A percentile compares a stretch with the other conserved stretches of the same genome.
Evolutionary conservation across 2,113 vertebrate species (phyloP).

Genomic region (Corythornis cristatus): DNA sequence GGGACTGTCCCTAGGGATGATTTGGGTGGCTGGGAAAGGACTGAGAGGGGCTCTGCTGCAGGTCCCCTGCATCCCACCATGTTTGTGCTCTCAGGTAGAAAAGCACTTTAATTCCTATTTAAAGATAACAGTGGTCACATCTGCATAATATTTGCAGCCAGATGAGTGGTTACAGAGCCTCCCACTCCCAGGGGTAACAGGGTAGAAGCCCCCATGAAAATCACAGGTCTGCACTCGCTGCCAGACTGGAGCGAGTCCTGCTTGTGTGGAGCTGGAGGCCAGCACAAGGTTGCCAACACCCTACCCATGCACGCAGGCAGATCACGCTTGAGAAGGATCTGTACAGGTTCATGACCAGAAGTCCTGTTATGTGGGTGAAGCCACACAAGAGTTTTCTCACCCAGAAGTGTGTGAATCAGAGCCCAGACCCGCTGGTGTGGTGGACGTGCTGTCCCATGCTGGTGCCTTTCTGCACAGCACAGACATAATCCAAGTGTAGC

Average conservation of each 20-base stretch:
- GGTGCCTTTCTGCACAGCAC: neutral
- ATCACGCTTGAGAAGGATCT: neutral
- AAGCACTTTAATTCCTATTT: neutral
- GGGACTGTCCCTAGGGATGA: accelerated
- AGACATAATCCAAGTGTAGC: neutral
- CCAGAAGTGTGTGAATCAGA: accelerated
- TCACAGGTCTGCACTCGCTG: accelerated
- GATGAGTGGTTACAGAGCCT: accelerated
- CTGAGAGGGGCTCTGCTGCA: accelerated
- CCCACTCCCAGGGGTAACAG: accelerated
- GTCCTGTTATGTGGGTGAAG: neutral
- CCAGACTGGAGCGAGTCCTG: accelerated
- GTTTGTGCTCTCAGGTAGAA: accelerated
- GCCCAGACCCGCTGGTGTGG: accelerated
- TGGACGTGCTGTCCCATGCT: neutral
- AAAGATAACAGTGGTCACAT: neutral
- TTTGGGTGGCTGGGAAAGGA: neutral
- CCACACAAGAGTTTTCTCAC: neutral
- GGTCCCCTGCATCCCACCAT: accelerated
- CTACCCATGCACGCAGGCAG: accelerated
- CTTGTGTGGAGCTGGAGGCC: neutral
- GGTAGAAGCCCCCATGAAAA: neutral
- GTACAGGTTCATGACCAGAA: neutral
- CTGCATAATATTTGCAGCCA: neutral
- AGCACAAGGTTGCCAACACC: neutral